These are phyloP conservation scores for Bolinopsis microptera DNA, from an alignment of 37 sponge, comb jelly and placozoan species.

Conservation along the genomic window DNA sequence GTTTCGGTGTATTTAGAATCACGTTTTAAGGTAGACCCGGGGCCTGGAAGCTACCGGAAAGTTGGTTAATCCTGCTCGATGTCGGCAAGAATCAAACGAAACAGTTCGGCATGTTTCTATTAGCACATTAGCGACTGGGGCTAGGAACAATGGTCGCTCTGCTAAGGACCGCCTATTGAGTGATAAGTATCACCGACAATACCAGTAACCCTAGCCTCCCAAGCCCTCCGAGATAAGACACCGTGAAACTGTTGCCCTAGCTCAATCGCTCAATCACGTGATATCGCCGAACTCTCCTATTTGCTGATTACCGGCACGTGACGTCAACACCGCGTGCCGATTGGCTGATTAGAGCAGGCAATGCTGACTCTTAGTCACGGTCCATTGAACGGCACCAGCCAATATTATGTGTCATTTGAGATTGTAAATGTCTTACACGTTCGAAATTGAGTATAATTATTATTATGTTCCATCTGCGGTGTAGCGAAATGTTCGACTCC, in stretches of 20 bases:
- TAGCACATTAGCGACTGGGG: not conserved
- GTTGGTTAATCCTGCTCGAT: not conserved
- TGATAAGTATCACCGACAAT: not conserved
- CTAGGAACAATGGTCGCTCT: not conserved
- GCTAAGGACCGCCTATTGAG: not conserved
- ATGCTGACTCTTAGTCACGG: conserved; percentile 16
- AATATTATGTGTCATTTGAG: conserved; percentile 23
- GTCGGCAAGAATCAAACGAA: not conserved
- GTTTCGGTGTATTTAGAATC: not conserved
- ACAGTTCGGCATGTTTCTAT: not conserved
- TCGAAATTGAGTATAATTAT: conserved; percentile 37
- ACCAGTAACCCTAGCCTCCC: not conserved
- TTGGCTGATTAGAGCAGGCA: not conserved
- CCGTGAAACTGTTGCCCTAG: not conserved
- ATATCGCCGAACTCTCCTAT: not conserved
- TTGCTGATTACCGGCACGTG: not conserved
- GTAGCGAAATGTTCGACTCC: not conserved
- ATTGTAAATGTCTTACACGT: conserved; percentile 32
- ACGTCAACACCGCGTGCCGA: not conserved
- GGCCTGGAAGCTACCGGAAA: not conserved
- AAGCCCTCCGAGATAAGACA: not conserved
- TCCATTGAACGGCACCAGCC: conserved; percentile 33
- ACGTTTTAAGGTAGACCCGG: not conserved
- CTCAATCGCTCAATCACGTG: not conserved
- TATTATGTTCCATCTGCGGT: not conserved